These are phyloP conservation scores for Bombus haemorrhoidalis DNA, from an alignment of 1,140 invertebrate species.

Conservation along the genomic window DNA sequence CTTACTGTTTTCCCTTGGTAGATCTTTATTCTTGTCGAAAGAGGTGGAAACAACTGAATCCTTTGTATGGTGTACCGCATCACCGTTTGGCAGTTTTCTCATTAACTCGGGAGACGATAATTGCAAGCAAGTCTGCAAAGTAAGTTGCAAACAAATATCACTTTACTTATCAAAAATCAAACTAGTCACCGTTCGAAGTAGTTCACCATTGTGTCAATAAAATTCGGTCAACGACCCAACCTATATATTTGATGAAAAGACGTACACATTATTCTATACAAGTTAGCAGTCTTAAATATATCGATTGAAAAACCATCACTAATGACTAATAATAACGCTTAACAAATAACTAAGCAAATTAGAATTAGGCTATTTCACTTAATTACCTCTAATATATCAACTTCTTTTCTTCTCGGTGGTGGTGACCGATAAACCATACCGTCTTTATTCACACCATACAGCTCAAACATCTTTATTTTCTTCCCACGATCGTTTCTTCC, in stretches of 20 bases:
- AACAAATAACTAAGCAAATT: neutral
- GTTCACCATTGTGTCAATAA: neutral
- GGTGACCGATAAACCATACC: slow-evolving; percentile 78
- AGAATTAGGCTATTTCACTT: neutral
- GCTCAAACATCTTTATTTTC: slow-evolving; percentile 74
- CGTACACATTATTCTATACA: neutral
- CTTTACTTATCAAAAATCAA: neutral
- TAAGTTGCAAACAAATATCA: neutral
- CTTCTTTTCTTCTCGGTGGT: slow-evolving; percentile 77
- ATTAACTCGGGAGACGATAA: slow-evolving; percentile 80
- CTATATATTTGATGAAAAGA: neutral
- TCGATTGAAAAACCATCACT: neutral
- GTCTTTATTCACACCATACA: slow-evolving; percentile 76
- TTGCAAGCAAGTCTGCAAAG: slow-evolving; percentile 79
- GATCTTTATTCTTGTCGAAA: slow-evolving; percentile 67
- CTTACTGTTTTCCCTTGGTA: slow-evolving; percentile 60
- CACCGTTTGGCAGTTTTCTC: slow-evolving; percentile 80
- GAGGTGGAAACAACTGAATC: slow-evolving; percentile 65
- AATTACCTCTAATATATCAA: slow-evolving; percentile 79
- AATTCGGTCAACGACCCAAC: neutral
- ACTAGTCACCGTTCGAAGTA: neutral
- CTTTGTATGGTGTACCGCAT: slow-evolving; percentile 73
- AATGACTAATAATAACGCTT: neutral
- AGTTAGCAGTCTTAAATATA: neutral
- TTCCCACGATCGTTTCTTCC: slow-evolving; percentile 29